Evolutionary conservation across 2,888 invertebrate genomes (phyloP).

Genomic region (Pollenia griseotomentosa): DNA sequence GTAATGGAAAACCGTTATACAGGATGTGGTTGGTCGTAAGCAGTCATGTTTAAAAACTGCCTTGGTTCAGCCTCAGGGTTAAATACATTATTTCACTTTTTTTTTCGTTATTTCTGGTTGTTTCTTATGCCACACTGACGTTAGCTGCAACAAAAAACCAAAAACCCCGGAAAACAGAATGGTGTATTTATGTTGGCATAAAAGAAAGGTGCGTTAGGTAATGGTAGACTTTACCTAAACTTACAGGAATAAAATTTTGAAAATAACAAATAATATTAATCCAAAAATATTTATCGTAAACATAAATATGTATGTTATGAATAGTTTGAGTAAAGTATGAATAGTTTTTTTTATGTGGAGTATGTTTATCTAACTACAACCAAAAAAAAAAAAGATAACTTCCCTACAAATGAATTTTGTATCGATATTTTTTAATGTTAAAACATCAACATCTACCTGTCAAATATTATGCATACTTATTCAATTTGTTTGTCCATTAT

Average conservation of each 20-base stretch:
- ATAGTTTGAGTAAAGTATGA: too few relatives aligned
- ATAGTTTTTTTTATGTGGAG: background rate
- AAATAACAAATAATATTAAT: too few relatives aligned
- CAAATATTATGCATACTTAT: conserved; percentile 2
- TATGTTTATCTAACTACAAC: too few relatives aligned
- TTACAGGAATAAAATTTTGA: too few relatives aligned
- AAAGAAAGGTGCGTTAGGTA: background rate
- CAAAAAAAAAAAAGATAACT: background rate
- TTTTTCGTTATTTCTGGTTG: background rate
- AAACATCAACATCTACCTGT: conserved; percentile 43
- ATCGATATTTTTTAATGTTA: background rate
- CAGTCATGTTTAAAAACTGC: conserved; percentile 69
- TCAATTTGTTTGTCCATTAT: background rate
- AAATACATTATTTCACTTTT: conserved; percentile 64
- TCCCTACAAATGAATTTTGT: background rate
- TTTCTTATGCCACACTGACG: conserved; percentile 36
- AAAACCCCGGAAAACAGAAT: conserved; percentile 19
- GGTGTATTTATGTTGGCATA: conserved; percentile 1
- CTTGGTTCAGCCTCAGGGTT: conserved; percentile 62
- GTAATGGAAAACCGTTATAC: conserved; percentile 65
- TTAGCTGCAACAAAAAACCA: conserved; percentile 24
- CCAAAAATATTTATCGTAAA: too few relatives aligned
- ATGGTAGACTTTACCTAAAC: background rate
- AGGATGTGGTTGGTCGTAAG: conserved; percentile 66
- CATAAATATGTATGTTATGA: too few relatives aligned